Conservation (phyloP, 1,140 invertebrate species). For the Nomia melanderi region DNA sequence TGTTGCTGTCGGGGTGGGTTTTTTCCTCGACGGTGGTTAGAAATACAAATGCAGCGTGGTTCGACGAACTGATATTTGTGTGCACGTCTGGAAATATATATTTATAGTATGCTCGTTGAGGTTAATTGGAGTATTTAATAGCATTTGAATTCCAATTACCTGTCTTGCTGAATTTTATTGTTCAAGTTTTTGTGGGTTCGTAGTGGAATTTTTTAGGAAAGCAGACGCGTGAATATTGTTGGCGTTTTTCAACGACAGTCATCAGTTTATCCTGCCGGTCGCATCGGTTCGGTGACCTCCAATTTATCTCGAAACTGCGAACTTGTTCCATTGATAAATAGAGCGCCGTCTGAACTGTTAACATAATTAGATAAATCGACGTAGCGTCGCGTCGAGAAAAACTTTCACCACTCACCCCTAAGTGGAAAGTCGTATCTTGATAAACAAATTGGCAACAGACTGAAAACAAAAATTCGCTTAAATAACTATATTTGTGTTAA, state of each 20-base stretch:
- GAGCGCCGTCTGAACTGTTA: background rate
- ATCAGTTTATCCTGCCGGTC: background rate
- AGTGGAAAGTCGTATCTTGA: background rate
- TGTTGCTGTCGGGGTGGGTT: constrained; percentile 5
- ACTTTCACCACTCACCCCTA: background rate
- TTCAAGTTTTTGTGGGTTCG: too few relatives aligned
- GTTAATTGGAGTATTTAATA: too few relatives aligned
- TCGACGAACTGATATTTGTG: constrained; percentile 9
- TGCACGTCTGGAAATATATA: too few relatives aligned
- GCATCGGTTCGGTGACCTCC: background rate
- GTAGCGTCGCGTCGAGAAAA: background rate
- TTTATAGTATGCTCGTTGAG: too few relatives aligned
- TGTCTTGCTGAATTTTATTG: too few relatives aligned
- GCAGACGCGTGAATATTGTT: background rate
- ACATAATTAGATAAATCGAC: constrained; percentile 18
- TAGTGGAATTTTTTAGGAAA: too few relatives aligned
- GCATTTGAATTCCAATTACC: too few relatives aligned
- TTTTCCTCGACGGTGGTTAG: background rate
- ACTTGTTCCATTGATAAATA: constrained; percentile 8
- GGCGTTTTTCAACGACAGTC: background rate
- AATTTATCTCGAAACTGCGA: constrained; percentile 29
- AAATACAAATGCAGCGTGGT: background rate
- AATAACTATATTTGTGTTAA: too few relatives aligned
- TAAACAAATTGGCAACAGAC: too few relatives aligned
- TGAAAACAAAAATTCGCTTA: too few relatives aligned